Percentiles rank a stretch among this genome's conserved stretches.
These are phyloP conservation scores for Leptopterna dolabrata DNA, from an alignment of 2,888 invertebrate species.

Conservation along the genomic window DNA sequence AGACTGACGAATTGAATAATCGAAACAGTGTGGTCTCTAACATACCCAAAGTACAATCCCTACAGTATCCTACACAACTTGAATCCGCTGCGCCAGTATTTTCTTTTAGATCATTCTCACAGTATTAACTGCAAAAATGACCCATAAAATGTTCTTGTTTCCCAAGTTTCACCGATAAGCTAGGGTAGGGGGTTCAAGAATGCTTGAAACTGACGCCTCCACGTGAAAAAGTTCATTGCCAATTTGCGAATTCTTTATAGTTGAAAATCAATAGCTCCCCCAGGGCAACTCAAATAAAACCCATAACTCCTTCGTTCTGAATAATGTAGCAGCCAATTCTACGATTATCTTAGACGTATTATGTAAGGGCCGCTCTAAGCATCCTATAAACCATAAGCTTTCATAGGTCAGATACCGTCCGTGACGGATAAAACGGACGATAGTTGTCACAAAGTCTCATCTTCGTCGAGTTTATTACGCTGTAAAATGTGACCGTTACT, in stretches of 20 bases:
- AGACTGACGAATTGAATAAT: too few species aligned
- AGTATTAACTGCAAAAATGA: too few species aligned
- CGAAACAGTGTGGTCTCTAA: too few species aligned
- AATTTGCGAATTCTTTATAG: not conserved
- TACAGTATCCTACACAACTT: too few species aligned
- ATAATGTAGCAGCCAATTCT: conserved; percentile 7
- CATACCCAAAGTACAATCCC: too few species aligned
- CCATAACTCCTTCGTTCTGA: not conserved
- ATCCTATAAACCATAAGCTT: not conserved
- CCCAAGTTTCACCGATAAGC: too few species aligned
- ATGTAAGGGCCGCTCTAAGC: not conserved
- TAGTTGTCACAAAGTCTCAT: not conserved
- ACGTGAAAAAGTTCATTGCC: too few species aligned
- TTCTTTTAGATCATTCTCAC: too few species aligned
- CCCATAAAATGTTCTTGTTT: too few species aligned
- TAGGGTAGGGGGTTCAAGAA: too few species aligned
- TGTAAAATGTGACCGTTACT: not conserved
- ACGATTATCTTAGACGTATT: not conserved
- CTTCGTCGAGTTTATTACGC: not conserved
- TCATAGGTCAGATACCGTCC: not conserved
- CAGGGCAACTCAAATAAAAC: not conserved
- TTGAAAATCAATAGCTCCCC: not conserved
- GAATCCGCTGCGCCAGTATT: too few species aligned
- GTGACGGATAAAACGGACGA: not conserved
- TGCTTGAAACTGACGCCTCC: too few species aligned